These are phyloP conservation scores for Micromesistius poutassou DNA, from an alignment of 2,797 vertebrate species.

Conservation along the genomic window DNA sequence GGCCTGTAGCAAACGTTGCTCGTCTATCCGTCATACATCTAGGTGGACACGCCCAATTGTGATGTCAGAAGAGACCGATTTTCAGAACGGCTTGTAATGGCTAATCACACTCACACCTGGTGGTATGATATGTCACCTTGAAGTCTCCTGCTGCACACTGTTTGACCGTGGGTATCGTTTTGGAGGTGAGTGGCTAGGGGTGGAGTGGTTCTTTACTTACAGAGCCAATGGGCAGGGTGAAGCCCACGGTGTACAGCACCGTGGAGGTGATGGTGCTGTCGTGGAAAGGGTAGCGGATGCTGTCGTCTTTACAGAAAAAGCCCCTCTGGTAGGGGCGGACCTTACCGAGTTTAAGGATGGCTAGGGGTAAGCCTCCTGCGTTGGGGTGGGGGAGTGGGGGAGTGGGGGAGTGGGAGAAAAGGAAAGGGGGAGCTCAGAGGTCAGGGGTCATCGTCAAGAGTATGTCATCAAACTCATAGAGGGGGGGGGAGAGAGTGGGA, in stretches of 20 bases:
- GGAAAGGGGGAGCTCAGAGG: slow-evolving; percentile 4
- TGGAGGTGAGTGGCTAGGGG: not conserved
- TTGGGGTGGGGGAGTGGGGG: slow-evolving; percentile 79
- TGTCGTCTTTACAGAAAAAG: slow-evolving; percentile 99
- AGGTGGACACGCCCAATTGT: too few species aligned
- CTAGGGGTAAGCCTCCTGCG: slow-evolving; percentile 94
- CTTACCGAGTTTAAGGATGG: slow-evolving; percentile 96
- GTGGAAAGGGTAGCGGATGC: slow-evolving; percentile 96
- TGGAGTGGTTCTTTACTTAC: slow-evolving; percentile 82
- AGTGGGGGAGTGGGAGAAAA: slow-evolving; percentile 46
- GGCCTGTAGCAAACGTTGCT: too few species aligned
- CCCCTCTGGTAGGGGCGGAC: slow-evolving; percentile 94
- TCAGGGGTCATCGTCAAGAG: slow-evolving; percentile 16
- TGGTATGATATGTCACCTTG: too few species aligned
- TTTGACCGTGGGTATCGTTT: not conserved
- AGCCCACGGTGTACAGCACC: slow-evolving; percentile 90
- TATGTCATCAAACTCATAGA: not conserved
- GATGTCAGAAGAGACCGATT: too few species aligned
- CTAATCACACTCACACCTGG: too few species aligned
- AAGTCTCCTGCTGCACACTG: too few species aligned
- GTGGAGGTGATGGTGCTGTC: slow-evolving; percentile 87
- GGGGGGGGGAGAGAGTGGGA: too few species aligned
- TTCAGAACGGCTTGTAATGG: too few species aligned
- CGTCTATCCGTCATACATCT: too few species aligned
- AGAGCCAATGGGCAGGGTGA: slow-evolving; percentile 89